These are phyloP conservation scores for Tetropium fuscum DNA, from an alignment of 2,888 invertebrate species.

Conservation along the genomic window DNA sequence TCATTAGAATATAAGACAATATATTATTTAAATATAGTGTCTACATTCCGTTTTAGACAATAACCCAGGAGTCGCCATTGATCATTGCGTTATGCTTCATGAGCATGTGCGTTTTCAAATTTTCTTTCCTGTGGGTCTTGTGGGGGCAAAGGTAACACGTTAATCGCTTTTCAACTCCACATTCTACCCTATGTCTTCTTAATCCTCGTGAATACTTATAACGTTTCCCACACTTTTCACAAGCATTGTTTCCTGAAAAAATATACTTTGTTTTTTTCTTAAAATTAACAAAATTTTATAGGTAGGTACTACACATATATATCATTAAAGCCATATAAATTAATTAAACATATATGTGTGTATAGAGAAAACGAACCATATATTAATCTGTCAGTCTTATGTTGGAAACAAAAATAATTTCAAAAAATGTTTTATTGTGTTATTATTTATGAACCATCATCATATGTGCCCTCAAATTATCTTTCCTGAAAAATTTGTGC, in stretches of 20 bases:
- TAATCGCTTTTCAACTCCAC: slow-evolving; percentile 49
- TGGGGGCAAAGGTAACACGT: slow-evolving; percentile 47
- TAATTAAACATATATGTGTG: too few species aligned
- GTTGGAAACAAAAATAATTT: not conserved
- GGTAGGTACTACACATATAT: not conserved
- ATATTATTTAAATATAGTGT: too few species aligned
- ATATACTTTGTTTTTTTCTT: not conserved
- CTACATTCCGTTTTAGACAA: too few species aligned
- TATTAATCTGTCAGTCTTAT: too few species aligned
- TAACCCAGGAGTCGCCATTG: too few species aligned
- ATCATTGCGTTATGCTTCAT: slow-evolving; percentile 28
- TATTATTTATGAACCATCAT: slow-evolving; percentile 10
- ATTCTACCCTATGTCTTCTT: slow-evolving; percentile 46
- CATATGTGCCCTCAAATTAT: slow-evolving; percentile 44
- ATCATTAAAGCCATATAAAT: too few species aligned
- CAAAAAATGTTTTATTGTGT: too few species aligned
- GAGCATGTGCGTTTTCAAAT: slow-evolving; percentile 46
- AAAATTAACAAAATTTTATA: not conserved
- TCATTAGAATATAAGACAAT: too few species aligned
- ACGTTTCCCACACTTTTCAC: slow-evolving; percentile 38
- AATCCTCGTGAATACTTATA: slow-evolving; percentile 47
- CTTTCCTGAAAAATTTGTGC: slow-evolving; percentile 43
- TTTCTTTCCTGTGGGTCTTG: slow-evolving; percentile 48
- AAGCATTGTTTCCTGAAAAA: slow-evolving; percentile 4
- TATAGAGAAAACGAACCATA: too few species aligned